Conservation (phyloP, 2,797 vertebrate genomes). For the Staurois parvus region DNA sequence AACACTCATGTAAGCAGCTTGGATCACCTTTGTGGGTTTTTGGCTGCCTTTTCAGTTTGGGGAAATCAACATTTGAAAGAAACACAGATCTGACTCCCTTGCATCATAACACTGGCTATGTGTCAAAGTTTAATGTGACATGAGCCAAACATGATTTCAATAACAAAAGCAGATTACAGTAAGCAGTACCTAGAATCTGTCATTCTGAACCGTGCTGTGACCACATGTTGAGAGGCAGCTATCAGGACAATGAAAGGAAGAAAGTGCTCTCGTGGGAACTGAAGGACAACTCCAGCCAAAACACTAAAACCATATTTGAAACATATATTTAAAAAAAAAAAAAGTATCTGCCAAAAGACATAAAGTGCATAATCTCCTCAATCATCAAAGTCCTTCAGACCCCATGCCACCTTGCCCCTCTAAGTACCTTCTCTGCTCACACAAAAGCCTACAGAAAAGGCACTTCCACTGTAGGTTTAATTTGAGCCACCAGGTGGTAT, state of each 20-base stretch:
- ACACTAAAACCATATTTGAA: background rate
- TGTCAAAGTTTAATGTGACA: conserved; percentile 32
- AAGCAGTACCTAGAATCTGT: conserved; percentile 28
- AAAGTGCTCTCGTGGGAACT: background rate
- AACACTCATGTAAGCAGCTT: conserved; percentile 17
- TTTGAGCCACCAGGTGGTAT: no score
- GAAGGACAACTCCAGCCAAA: background rate
- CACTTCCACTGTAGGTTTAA: no score
- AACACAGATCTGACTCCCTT: conserved; percentile 16
- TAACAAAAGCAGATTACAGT: conserved; percentile 16
- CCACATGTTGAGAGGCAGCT: conserved; percentile 11
- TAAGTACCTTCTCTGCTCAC: no score
- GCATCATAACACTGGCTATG: conserved; percentile 37
- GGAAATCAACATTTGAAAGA: conserved; percentile 19
- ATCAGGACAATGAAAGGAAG: background rate
- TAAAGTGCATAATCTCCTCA: no score
- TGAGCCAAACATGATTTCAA: conserved; percentile 43
- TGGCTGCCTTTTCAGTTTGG: conserved; percentile 15
- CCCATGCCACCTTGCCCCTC: no score
- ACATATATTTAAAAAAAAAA: no score
- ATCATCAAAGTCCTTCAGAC: no score
- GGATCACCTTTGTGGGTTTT: conserved; percentile 24
- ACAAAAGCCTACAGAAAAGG: no score
- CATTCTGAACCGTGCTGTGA: conserved; percentile 2
- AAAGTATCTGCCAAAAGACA: no score